Evolutionary conservation across 2,797 vertebrate species (phyloP).

Genomic region (Microctenopoma steveboyesi): DNA sequence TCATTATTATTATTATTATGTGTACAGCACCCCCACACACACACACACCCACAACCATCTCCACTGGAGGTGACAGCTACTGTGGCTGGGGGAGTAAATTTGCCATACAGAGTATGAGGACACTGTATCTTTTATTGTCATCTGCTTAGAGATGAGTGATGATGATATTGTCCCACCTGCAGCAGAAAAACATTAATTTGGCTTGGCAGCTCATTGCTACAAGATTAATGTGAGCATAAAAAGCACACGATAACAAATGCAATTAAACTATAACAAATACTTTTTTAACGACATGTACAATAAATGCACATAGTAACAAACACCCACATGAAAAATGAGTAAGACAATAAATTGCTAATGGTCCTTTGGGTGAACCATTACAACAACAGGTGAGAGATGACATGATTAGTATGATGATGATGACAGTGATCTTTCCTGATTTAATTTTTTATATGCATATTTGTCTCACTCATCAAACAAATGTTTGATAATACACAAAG

Average conservation of each 20-base stretch:
- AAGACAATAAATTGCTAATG: neutral
- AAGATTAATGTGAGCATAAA: conserved; percentile 28
- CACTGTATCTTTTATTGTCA: conserved; percentile 25
- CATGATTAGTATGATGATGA: too few relatives aligned
- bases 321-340: neutral
- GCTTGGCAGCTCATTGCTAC: conserved; percentile 1
- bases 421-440: too few relatives aligned
- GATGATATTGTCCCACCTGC: conserved; percentile 20
- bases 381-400: neutral
- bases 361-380: neutral
- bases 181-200: conserved; percentile 17
- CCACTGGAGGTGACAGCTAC: conserved; percentile 16
- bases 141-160: conserved; percentile 41
- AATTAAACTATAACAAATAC: conserved; percentile 3
- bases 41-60: neutral
- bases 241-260: conserved; percentile 3
- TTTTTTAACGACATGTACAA: neutral
- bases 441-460: too few relatives aligned
- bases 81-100: conserved; percentile 12
- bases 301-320: neutral
- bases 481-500: too few relatives aligned
- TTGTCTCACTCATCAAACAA: too few relatives aligned
- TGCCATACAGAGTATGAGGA: conserved; percentile 24
- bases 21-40: neutral
- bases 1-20: neutral